Conservation (phyloP, 2,888 invertebrate genomes). For the Eretmocerus hayati region DNA sequence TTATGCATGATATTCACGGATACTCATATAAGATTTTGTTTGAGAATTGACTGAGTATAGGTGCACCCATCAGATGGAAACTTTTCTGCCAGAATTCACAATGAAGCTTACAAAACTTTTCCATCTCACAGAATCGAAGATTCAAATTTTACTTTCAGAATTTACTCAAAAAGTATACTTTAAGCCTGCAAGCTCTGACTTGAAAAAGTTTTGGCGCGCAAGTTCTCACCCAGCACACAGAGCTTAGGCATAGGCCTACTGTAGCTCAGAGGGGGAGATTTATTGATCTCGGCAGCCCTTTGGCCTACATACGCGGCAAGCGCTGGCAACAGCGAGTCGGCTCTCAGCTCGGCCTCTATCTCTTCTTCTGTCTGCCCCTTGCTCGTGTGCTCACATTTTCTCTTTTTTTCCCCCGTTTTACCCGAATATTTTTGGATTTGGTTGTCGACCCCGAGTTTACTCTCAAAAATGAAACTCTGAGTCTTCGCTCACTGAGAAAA, state of each 20-base stretch:
- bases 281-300: conserved; percentile 31
- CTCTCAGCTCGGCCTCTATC: not conserved
- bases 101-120: too few relatives aligned
- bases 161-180: not conserved
- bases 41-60: too few relatives aligned
- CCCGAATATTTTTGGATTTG: conserved; percentile 5
- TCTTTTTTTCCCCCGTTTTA: not conserved
- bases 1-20: too few relatives aligned
- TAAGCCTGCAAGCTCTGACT: not conserved
- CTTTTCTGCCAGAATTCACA: too few relatives aligned
- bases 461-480: too few relatives aligned
- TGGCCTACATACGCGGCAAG: conserved; percentile 27
- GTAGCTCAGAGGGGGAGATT: conserved; percentile 14
- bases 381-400: not conserved
- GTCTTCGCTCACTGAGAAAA: too few relatives aligned
- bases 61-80: too few relatives aligned
- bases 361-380: not conserved
- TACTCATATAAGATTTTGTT: too few relatives aligned
- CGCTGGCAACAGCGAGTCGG: conserved; percentile 2
- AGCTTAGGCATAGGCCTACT: not conserved
- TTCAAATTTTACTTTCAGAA: not conserved
- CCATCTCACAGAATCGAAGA: too few relatives aligned
- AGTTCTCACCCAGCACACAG: not conserved
- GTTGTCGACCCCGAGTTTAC: too few relatives aligned
- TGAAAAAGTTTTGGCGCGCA: not conserved